Percentiles rank a stretch among this genome's conserved stretches.
These are phyloP conservation scores for Hedychridium roseum DNA, from an alignment of 2,888 invertebrate genomes.

Conservation along the genomic window DNA sequence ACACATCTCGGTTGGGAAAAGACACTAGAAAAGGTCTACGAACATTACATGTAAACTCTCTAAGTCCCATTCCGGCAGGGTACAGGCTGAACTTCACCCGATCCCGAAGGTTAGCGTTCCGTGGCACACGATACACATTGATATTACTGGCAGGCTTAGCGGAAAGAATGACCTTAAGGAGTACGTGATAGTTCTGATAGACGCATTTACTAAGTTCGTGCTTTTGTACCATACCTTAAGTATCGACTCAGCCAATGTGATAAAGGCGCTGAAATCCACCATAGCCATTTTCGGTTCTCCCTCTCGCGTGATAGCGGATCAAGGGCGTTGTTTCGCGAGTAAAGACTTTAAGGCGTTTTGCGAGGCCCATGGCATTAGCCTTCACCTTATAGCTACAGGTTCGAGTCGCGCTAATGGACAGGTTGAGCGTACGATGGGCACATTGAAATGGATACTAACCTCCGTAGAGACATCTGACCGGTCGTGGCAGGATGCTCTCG, in stretches of 20 bases:
- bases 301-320: slow-evolving; percentile 24
- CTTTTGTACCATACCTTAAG: slow-evolving; percentile 38
- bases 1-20: slow-evolving; percentile 20
- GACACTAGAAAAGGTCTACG: slow-evolving; percentile 29
- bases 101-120: slow-evolving; percentile 43
- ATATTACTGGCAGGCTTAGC: slow-evolving; percentile 32
- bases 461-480: no score
- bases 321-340: slow-evolving; percentile 22
- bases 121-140: slow-evolving; percentile 49
- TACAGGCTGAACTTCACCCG: slow-evolving; percentile 44
- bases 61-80: slow-evolving; percentile 42
- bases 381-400: slow-evolving; percentile 41
- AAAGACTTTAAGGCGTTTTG: slow-evolving; percentile 28
- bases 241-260: slow-evolving; percentile 38
- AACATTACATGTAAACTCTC: slow-evolving; percentile 46
- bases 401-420: slow-evolving; percentile 41
- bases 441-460: no score
- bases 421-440: slow-evolving; percentile 39
- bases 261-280: slow-evolving; percentile 18
- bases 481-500: no score
- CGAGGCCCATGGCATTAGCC: slow-evolving; percentile 13
- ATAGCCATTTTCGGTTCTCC: slow-evolving; percentile 27
- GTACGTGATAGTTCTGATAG: slow-evolving; percentile 40
- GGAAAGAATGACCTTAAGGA: slow-evolving; percentile 42
- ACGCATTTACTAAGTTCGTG: slow-evolving; percentile 44